Evolutionary conservation across 2,888 invertebrate species (phyloP).

Genomic region (Conops quadrifasciatus): DNA sequence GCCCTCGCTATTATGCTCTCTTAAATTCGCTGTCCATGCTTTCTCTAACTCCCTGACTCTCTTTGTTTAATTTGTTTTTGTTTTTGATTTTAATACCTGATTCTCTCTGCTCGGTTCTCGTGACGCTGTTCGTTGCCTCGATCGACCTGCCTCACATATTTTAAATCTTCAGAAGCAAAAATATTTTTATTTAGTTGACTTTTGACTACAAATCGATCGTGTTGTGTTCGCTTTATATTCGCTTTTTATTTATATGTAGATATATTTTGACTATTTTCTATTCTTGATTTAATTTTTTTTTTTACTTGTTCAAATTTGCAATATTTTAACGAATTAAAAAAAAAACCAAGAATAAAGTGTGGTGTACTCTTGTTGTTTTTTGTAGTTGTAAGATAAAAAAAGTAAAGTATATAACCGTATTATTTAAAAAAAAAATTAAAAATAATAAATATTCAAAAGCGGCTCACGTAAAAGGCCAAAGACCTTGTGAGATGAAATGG

Average conservation of each 20-base stretch:
- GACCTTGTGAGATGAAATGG: too few species aligned
- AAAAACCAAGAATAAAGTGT: too few species aligned
- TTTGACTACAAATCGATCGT: slow-evolving; percentile 54
- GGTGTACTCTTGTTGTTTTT: too few species aligned
- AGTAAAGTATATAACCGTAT: too few species aligned
- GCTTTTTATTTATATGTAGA: not conserved
- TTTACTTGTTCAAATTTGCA: too few species aligned
- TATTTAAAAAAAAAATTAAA: too few species aligned
- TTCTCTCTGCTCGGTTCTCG: slow-evolving; percentile 40
- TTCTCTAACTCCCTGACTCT: slow-evolving; percentile 27
- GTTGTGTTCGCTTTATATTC: slow-evolving; percentile 42
- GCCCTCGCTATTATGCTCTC: not conserved
- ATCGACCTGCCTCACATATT: slow-evolving; percentile 26
- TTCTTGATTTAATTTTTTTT: too few species aligned
- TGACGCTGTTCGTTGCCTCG: not conserved
- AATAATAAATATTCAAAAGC: too few species aligned
- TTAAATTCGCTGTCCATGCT: slow-evolving; percentile 12
- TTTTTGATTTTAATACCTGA: not conserved
- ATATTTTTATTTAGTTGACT: slow-evolving; percentile 50
- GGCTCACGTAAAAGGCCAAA: too few species aligned
- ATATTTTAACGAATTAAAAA: too few species aligned
- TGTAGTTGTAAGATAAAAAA: too few species aligned
- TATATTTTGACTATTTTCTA: not conserved
- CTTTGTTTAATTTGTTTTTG: slow-evolving; percentile 3
- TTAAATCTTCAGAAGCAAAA: slow-evolving; percentile 40